Percentiles rank a stretch among this genome's conserved stretches.
Evolutionary conservation across 2,797 vertebrate species (phyloP).

Genomic region (Tadarida brasiliensis): DNA sequence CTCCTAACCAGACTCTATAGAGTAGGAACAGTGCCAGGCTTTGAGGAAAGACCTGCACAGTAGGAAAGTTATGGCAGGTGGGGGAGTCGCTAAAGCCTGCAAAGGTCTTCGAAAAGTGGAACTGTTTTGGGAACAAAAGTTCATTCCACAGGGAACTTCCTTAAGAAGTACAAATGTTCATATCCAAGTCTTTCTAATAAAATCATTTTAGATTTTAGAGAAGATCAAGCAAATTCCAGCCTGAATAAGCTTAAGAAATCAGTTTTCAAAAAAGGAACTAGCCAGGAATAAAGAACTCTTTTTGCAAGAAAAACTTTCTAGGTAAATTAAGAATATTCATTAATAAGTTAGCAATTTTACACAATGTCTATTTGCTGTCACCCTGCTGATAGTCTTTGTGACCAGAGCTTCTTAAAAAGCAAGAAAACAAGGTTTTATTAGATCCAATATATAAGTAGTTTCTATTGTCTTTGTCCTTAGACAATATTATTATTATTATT

Average conservation of each 20-base stretch:
- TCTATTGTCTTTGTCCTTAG: background rate
- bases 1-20: background rate
- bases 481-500: background rate
- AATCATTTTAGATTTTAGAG: background rate
- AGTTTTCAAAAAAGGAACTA: background rate
- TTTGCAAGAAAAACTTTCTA: background rate
- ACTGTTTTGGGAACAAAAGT: background rate
- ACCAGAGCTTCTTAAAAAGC: background rate
- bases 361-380: background rate
- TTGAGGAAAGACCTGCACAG: background rate
- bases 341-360: constrained; percentile 6
- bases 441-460: background rate
- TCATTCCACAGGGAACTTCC: background rate
- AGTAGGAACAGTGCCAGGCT: too few relatives aligned
- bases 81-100: background rate
- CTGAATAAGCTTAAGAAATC: background rate
- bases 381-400: background rate
- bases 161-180: background rate
- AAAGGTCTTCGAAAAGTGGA: background rate
- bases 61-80: background rate
- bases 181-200: background rate
- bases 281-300: constrained; percentile 14
- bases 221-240: background rate
- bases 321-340: background rate
- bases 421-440: constrained; percentile 25